A percentile compares a stretch with the other conserved stretches of the same genome.
Conservation (phyloP, 2,888 invertebrate genomes). For the Netelia virgata region DNA sequence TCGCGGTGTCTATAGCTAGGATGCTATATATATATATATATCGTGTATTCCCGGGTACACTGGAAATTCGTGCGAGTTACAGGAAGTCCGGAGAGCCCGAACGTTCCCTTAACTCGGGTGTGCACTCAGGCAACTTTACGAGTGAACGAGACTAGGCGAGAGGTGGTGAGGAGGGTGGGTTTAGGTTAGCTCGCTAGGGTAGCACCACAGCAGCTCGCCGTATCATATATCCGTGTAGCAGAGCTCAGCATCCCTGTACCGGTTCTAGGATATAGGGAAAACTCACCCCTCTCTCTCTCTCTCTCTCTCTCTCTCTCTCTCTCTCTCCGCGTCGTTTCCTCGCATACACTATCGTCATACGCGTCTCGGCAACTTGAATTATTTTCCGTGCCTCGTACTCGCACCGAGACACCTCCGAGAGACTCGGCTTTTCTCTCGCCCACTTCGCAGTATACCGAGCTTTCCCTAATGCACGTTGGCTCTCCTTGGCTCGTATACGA, state of each 20-base stretch:
- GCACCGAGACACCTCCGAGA: slow-evolving; percentile 46
- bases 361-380: slow-evolving; percentile 65
- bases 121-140: slow-evolving; percentile 62
- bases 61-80: slow-evolving; percentile 60
- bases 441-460: neutral
- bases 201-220: slow-evolving; percentile 36
- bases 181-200: slow-evolving; percentile 40
- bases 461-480: slow-evolving; percentile 7
- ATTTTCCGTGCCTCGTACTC: slow-evolving; percentile 67
- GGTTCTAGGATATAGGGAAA: slow-evolving; percentile 25
- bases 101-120: slow-evolving; percentile 59
- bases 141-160: slow-evolving; percentile 26
- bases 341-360: slow-evolving; percentile 63
- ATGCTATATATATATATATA: slow-evolving; percentile 14
- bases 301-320: slow-evolving; percentile 30
- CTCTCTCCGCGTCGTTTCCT: slow-evolving; percentile 58
- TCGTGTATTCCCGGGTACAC: slow-evolving; percentile 35
- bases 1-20: slow-evolving; percentile 26
- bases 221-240: slow-evolving; percentile 46
- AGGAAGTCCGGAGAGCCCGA: slow-evolving; percentile 62
- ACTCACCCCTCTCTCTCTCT: slow-evolving; percentile 4
- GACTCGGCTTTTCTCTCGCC: slow-evolving; percentile 57
- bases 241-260: slow-evolving; percentile 4
- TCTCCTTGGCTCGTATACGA: neutral
- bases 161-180: neutral